Percentiles rank a stretch among this genome's conserved stretches.
Evolutionary conservation across 2,113 vertebrate genomes (phyloP).

Genomic region (Mustela lutreola): DNA sequence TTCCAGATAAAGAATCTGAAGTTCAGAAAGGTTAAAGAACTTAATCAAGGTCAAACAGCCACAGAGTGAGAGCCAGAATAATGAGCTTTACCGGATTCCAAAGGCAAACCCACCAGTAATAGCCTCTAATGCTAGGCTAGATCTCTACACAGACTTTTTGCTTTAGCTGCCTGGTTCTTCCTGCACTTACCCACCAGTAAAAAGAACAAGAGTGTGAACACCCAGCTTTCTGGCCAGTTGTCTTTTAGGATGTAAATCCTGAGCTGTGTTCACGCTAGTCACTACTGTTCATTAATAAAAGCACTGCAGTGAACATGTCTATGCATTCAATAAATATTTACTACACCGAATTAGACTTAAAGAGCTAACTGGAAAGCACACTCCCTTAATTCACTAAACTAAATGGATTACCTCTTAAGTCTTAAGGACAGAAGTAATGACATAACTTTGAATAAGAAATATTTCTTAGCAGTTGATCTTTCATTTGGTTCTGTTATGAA

Average conservation of each 20-base stretch:
- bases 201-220: background rate
- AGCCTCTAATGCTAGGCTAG: background rate
- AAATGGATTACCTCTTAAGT: background rate
- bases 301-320: background rate
- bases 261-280: background rate
- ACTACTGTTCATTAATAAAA: background rate
- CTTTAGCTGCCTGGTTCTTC: background rate
- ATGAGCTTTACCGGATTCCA: background rate
- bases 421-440: constrained; percentile 36
- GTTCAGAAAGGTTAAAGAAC: constrained; percentile 52
- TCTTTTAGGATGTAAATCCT: background rate
- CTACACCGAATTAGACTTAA: background rate
- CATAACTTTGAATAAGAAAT: background rate
- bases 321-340: background rate
- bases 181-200: background rate
- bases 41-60: constrained; percentile 36
- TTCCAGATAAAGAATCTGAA: constrained; percentile 34
- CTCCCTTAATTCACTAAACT: constrained; percentile 15
- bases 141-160: background rate
- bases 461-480: background rate
- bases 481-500: background rate
- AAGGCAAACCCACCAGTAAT: background rate
- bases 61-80: background rate
- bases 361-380: background rate
- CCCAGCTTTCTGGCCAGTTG: background rate